phyloP scores from a whole-genome alignment of 2,888 invertebrate genomes.

The Sphinx pinastri region DNA sequence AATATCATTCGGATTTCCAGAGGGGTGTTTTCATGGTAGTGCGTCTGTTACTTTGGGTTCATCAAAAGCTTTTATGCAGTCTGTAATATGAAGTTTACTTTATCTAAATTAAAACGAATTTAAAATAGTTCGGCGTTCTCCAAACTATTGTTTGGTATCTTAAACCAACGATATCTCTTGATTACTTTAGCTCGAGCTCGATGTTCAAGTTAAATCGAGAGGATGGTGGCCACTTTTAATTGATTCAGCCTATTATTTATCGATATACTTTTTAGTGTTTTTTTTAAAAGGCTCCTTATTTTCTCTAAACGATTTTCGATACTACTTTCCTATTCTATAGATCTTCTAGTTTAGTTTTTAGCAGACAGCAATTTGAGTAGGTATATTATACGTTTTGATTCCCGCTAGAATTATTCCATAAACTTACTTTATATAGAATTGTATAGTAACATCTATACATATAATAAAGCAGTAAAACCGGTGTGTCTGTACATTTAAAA shows the following conservation, averaged over 20 bases:
- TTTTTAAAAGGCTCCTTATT: neutral
- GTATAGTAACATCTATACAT: no score
- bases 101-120: constrained; percentile 2
- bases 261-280: neutral
- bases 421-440: no score
- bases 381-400: no score
- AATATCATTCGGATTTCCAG: constrained; percentile 42
- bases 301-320: neutral
- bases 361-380: no score
- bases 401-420: no score
- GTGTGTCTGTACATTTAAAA: no score
- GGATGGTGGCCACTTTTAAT: constrained; percentile 6
- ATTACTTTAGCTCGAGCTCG: constrained; percentile 14
- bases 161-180: constrained; percentile 18
- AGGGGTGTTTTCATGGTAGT: constrained; percentile 36
- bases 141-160: constrained; percentile 1
- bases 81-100: constrained; percentile 8
- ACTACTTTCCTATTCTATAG: neutral
- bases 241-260: constrained; percentile 8
- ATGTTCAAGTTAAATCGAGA: constrained; percentile 14
- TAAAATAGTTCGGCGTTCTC: constrained; percentile 4
- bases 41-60: constrained; percentile 19
- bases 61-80: constrained; percentile 21
- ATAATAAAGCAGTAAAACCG: no score
- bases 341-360: no score